Evolutionary conservation across 1,140 invertebrate genomes (phyloP).

Genomic region (Diabrotica undecimpunctata): DNA sequence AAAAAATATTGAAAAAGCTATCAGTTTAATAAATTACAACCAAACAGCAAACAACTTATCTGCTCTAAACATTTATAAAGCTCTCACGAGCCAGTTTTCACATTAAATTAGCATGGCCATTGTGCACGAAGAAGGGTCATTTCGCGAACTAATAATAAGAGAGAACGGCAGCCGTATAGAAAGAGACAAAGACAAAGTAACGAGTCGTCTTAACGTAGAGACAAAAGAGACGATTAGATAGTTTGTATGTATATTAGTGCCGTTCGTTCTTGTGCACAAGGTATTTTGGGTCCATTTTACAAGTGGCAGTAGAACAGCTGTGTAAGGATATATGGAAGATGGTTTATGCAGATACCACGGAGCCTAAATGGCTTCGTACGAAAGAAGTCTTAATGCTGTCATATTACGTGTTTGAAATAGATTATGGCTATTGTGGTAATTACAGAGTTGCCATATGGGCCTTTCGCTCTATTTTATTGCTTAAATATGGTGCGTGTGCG

Average conservation of each 20-base stretch:
- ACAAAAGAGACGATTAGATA: slow-evolving; percentile 40
- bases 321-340: slow-evolving; percentile 35
- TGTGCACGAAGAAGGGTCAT: slow-evolving; percentile 17
- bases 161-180: slow-evolving; percentile 3
- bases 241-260: slow-evolving; percentile 39
- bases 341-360: slow-evolving; percentile 41
- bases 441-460: slow-evolving; percentile 44
- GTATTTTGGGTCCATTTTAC: slow-evolving; percentile 28
- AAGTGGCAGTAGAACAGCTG: slow-evolving; percentile 33
- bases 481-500: slow-evolving; percentile 23
- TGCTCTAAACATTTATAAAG: slow-evolving; percentile 6
- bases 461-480: slow-evolving; percentile 33
- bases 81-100: slow-evolving; percentile 7
- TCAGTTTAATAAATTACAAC: too few relatives aligned
- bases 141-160: slow-evolving; percentile 3
- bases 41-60: too few relatives aligned
- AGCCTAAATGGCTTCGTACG: slow-evolving; percentile 37
- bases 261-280: slow-evolving; percentile 25
- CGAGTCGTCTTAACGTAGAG: slow-evolving; percentile 28
- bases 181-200: slow-evolving; percentile 19
- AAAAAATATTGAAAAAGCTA: too few relatives aligned
- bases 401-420: slow-evolving; percentile 47
- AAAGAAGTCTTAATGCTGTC: slow-evolving; percentile 47
- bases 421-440: slow-evolving; percentile 47
- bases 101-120: slow-evolving; percentile 27